Evolutionary conservation across 2,797 vertebrate genomes (phyloP).

Genomic region (Mycteria americana): DNA sequence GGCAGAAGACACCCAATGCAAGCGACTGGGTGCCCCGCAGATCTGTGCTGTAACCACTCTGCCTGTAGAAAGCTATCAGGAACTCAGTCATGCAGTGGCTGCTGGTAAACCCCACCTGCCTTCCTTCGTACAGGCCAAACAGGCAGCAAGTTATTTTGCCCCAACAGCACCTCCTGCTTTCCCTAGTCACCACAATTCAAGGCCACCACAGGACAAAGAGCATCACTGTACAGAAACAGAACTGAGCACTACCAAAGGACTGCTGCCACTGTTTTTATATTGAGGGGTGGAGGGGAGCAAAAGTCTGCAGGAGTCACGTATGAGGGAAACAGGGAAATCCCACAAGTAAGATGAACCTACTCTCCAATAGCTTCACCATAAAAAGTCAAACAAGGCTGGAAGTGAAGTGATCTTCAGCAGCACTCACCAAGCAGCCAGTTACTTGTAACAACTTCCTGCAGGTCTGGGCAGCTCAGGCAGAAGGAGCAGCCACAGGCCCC

Average conservation of each 20-base stretch:
- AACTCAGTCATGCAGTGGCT: neutral
- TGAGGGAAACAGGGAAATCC: neutral
- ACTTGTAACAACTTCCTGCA: rapidly evolving
- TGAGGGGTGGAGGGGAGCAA: neutral
- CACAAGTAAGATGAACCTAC: neutral
- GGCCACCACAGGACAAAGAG: neutral
- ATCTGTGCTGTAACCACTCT: neutral
- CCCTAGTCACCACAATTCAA: rapidly evolving
- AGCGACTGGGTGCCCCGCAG: rapidly evolving
- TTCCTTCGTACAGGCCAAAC: neutral
- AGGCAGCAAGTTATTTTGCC: neutral
- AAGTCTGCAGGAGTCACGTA: neutral
- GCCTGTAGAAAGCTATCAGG: neutral
- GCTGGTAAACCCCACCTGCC: neutral
- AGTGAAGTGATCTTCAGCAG: neutral
- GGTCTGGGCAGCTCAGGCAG: neutral
- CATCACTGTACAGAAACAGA: neutral
- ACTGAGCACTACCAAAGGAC: neutral
- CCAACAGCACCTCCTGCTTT: neutral
- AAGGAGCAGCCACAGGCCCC: neutral
- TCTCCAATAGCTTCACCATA: neutral
- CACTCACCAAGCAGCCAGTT: neutral
- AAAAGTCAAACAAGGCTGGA: neutral
- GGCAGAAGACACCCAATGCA: neutral
- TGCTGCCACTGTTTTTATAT: neutral